Base-by-base conservation (phyloP, 1,140 invertebrate genomes). In the Trialeurodes vaporariorum region DNA sequence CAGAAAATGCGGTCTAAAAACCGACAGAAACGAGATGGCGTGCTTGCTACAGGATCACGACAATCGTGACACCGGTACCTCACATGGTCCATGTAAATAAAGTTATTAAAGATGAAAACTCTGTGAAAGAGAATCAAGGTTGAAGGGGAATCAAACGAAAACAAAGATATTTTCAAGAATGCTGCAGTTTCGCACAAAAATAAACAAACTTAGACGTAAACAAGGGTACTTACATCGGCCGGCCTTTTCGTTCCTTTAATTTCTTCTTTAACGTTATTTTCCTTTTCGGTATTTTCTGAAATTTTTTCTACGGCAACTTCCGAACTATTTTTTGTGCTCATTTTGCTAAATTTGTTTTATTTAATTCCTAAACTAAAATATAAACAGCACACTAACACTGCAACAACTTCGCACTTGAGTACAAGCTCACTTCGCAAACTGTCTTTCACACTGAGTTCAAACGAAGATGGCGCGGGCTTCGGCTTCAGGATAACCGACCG, bases 201-300 rank as follows among this genome's bases (percentile, higher is more conserved):
- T n/a, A n/a, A n/a, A n/a, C n/a, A n/a, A n/a, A n/a, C n/a, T n/a
- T 49, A 49, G 34, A 49, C 5, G 34, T 49, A 49, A 49, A 49
- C 34, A 49, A 9, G 62, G 62, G 40, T 69, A 86, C 87, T 88
- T 81, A 92, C 90, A 84, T 92, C 90, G 74, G 89, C 87, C 80
- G 89, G 84, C 83, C 90, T 87, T 82, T 92, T 92, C 77, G 87
- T 89, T 78, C 89, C 89, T 83, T 92, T 92, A 73, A 91, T 82
- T 75, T 90, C 88, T 77, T 86, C 87, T 82, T 91, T 91, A 59
- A 84, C 83, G 78, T 90, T 87, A 62, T 74, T 79, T 71, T 82
- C 77, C 81, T 89, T 89, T 77, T 89, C 87, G 79, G 86, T 89
- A 72, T 75, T 74, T 76, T 87, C 87, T 75, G 84, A 85, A 72